Percentiles rank a stretch among this genome's conserved stretches.
Evolutionary conservation across 2,888 invertebrate genomes (phyloP).

Genomic region (Limnephilus auricula): DNA sequence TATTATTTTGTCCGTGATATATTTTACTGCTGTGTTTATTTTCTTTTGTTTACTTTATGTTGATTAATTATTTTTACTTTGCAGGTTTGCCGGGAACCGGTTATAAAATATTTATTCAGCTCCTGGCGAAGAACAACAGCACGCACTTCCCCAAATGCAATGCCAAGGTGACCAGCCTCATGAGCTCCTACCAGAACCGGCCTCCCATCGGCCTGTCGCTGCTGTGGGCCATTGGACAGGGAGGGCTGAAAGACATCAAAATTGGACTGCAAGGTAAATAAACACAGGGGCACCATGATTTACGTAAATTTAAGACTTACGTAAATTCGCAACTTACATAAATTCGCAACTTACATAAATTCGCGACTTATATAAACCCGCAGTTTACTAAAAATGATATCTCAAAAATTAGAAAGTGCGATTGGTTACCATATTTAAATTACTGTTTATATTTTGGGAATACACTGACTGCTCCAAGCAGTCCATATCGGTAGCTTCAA

Average conservation of each 20-base stretch:
- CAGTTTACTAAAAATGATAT: too few species aligned
- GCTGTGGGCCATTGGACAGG: constrained; percentile 88
- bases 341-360: too few species aligned
- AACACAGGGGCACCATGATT: background rate
- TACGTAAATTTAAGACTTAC: too few species aligned
- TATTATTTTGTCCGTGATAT: background rate
- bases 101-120: constrained; percentile 84
- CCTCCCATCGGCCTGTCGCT: constrained; percentile 85
- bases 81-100: constrained; percentile 80
- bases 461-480: too few species aligned
- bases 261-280: constrained; percentile 82
- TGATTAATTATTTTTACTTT: constrained; percentile 47
- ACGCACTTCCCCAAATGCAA: constrained; percentile 80
- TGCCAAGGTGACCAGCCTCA: constrained; percentile 80
- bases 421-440: too few species aligned
- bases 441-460: too few species aligned
- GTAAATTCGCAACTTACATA: too few species aligned
- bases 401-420: too few species aligned
- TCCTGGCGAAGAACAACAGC: constrained; percentile 82
- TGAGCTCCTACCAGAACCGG: constrained; percentile 87
- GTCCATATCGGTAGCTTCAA: too few species aligned
- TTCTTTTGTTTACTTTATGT: background rate
- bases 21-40: background rate
- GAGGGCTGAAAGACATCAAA: constrained; percentile 80
- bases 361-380: too few species aligned